These are phyloP conservation scores for Furnarius figulus DNA, from an alignment of 2,113 vertebrate species.

Conservation along the genomic window DNA sequence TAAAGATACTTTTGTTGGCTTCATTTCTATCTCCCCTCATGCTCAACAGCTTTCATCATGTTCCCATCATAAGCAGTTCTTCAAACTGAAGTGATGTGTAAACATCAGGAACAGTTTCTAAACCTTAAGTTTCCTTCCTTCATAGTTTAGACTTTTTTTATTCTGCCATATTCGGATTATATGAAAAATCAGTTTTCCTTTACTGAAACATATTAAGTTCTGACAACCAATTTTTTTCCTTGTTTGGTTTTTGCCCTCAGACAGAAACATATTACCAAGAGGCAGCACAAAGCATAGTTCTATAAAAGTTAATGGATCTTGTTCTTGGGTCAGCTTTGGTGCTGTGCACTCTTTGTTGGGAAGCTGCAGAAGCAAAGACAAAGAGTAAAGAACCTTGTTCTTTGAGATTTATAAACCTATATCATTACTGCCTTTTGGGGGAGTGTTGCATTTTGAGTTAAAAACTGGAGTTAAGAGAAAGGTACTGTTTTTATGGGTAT, in stretches of 20 bases:
- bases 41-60: conserved; percentile 36
- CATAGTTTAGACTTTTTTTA: background rate
- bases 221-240: background rate
- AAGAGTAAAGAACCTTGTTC: background rate
- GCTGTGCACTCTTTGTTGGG: background rate
- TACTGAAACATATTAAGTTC: background rate
- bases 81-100: conserved; percentile 31
- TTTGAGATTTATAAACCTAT: background rate
- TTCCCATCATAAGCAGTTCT: conserved; percentile 34
- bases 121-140: background rate
- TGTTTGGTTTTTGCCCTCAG: background rate
- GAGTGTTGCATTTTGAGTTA: background rate
- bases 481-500: background rate
- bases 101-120: conserved; percentile 34
- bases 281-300: background rate
- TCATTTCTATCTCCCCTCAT: background rate
- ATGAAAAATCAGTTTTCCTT: background rate
- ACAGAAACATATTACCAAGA: background rate
- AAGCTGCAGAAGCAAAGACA: background rate
- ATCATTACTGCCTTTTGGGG: background rate
- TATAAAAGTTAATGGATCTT: background rate
- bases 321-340: background rate
- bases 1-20: background rate
- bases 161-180: background rate
- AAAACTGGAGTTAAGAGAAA: background rate